Base-by-base conservation (phyloP, 2,113 vertebrate species). In the Athene noctua region DNA sequence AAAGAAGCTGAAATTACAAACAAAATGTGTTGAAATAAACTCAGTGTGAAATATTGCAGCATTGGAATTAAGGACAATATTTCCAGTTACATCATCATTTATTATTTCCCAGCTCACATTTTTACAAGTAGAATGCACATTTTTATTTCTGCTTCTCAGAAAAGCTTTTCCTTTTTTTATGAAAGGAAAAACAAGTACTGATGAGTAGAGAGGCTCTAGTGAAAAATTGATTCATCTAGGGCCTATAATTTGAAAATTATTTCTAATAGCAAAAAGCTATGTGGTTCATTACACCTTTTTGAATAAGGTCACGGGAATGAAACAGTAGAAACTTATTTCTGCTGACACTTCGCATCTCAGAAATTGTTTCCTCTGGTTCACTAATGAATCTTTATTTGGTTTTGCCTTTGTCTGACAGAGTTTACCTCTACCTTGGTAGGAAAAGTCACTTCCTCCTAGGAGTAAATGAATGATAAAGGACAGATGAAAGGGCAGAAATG, bases 391-490 rank as follows among this genome's bases (percentile, higher is more conserved):
- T 65, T 42, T 78, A 52, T 46, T 54, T 46, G 32, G 34, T 66
- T 90, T 82, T 87, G 2, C 54, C 87, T 90, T 95, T 92, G 80
- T 80, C 82, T 92, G 75, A 93, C 89, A 90, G 34, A 83, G 78
- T 97, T 93, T 92, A 65, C 85, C 59, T 97, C 81, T 86, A 44
- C 73, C 74, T 80, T 96, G 92, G 80, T 94, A 95, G 80, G 58
- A 90, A 96, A 96, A 95, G 78, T 92, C 51, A 88, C 86, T 94
- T 93, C 52, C 71, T 94, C 30, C 67, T 95, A 25, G 77, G 52
- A 92, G 46, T 79, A 92, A 96, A 93, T 90, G 58, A 57, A 46
- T 66, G 51, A 80, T 74, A 88, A 95, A 92, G 79, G 75, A 72
- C 82, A 94, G 59, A 94, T 91, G 67, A 96, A 96, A 95, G 87